Evolutionary conservation across 2,797 vertebrate genomes (phyloP).

Genomic region (Cheracebus regulus): DNA sequence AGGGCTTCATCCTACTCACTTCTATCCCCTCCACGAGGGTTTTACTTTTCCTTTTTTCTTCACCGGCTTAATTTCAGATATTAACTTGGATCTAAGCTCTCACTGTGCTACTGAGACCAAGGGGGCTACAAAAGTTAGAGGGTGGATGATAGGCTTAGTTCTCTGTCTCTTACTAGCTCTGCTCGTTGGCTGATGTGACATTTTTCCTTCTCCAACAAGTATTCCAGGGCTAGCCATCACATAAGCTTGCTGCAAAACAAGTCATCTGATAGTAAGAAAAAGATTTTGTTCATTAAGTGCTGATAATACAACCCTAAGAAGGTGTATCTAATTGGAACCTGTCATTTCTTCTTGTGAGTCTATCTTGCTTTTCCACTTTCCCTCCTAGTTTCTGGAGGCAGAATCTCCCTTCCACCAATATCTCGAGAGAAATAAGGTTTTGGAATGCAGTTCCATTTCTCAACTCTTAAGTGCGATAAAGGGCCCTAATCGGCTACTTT

Average conservation of each 20-base stretch:
- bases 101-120: not conserved
- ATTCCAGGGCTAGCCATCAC: not conserved
- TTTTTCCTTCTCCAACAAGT: not conserved
- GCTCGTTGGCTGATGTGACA: not conserved
- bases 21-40: not conserved
- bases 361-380: not conserved
- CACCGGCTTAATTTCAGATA: not conserved
- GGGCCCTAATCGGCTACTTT: not conserved
- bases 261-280: not conserved
- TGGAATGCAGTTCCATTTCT: slow-evolving; percentile 8
- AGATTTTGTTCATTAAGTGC: not conserved
- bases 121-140: not conserved
- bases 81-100: not conserved
- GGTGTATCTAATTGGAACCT: not conserved
- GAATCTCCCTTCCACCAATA: not conserved
- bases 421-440: not conserved
- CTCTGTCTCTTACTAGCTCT: not conserved
- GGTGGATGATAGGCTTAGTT: not conserved
- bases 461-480: not conserved
- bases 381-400: not conserved
- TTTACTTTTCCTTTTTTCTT: not conserved
- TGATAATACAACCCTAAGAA: not conserved
- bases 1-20: not conserved
- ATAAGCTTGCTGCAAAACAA: not conserved
- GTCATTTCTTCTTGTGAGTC: not conserved